Evolutionary conservation across 1,140 invertebrate species (phyloP).

Genomic region (Drosophila bocki): DNA sequence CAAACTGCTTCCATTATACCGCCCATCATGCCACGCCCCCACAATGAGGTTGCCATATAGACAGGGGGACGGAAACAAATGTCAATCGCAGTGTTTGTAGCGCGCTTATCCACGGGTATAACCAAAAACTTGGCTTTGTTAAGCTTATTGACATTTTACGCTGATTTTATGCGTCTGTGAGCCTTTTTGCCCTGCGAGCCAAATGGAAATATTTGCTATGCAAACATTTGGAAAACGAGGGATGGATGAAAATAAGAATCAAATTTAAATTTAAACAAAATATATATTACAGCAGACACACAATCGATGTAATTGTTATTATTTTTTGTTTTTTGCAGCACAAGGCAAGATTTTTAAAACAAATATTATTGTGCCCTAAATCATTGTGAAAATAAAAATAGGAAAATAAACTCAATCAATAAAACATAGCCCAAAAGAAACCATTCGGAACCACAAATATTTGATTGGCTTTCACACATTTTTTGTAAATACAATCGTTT

Average conservation of each 20-base stretch:
- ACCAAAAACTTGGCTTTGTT: constrained; percentile 1
- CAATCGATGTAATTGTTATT: background rate
- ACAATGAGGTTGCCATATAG: background rate
- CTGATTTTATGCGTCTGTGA: constrained; percentile 12
- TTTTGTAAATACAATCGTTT: constrained; percentile 6
- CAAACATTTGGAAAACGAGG: background rate
- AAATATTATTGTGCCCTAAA: background rate
- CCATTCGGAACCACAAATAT: background rate
- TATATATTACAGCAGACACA: background rate
- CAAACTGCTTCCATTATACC: constrained; percentile 61
- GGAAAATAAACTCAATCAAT: constrained; percentile 4
- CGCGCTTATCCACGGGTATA: constrained; percentile 11
- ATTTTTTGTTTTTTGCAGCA: background rate
- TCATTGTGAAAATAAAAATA: background rate
- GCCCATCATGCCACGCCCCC: constrained; percentile 55
- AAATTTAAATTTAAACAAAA: background rate
- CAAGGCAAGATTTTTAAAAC: background rate
- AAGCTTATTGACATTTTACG: constrained; percentile 67
- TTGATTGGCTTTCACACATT: background rate
- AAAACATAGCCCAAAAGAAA: background rate
- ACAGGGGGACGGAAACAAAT: constrained; percentile 3
- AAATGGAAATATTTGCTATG: constrained; percentile 21
- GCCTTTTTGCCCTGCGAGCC: background rate
- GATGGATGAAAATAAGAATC: background rate
- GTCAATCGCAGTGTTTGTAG: constrained; percentile 25